Conservation (phyloP, 1,140 invertebrate genomes). For the Aporrectodea caliginosa region DNA sequence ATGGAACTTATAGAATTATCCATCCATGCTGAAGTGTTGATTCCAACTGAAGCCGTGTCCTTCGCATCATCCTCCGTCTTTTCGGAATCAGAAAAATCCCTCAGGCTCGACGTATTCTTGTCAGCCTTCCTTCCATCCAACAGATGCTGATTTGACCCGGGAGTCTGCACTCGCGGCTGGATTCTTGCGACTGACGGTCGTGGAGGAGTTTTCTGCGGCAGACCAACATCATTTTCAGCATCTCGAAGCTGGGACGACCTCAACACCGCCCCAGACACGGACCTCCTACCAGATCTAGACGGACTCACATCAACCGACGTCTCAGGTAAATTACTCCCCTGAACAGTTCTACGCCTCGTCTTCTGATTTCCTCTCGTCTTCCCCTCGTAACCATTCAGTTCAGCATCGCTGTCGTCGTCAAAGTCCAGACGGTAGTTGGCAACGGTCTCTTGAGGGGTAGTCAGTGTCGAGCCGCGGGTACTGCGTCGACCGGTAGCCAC, state of each 20-base stretch:
- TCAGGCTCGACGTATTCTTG: neutral
- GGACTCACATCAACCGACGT: no score
- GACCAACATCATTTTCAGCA: no score
- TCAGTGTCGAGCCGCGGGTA: neutral
- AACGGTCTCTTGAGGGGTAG: neutral
- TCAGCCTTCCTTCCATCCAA: neutral
- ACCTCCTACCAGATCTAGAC: no score
- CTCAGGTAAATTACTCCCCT: no score
- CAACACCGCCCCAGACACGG: no score
- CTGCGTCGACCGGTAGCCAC: neutral
- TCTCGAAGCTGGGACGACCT: no score
- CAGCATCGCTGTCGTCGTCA: neutral
- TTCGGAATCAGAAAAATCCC: neutral
- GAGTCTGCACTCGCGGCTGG: neutral
- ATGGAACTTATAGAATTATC: neutral
- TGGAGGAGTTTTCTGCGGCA: no score
- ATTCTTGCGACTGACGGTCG: no score
- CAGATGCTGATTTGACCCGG: neutral
- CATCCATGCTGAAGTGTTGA: neutral
- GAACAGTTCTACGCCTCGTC: neutral
- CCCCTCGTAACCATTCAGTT: neutral
- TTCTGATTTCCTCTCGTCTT: neutral
- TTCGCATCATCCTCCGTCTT: neutral
- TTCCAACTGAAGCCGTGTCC: neutral
- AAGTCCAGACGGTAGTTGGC: neutral